phyloP scores from a whole-genome alignment of 2,797 vertebrate genomes.

The Dromococcyx pavoninus region DNA sequence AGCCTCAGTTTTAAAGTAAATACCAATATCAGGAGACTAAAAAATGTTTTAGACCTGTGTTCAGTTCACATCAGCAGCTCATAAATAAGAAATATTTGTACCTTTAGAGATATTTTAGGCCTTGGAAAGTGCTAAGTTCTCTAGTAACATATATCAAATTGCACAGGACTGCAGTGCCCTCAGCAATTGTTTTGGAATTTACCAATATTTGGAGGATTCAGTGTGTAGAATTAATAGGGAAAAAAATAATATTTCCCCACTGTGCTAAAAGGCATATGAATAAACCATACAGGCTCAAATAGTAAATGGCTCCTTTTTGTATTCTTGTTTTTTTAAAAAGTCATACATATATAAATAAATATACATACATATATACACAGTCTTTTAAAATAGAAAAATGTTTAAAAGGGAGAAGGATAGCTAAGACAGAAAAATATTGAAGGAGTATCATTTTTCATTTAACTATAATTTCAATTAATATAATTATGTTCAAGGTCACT shows the following conservation, averaged over 20 bases:
- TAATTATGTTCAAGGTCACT: background rate
- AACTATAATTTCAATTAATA: background rate
- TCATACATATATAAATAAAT: background rate
- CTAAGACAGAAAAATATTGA: background rate
- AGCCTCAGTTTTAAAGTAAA: background rate
- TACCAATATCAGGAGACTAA: background rate
- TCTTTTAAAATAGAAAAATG: background rate
- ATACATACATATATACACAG: background rate
- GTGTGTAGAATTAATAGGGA: background rate
- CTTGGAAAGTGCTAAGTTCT: background rate
- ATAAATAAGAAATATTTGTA: constrained; percentile 2
- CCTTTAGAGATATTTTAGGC: background rate
- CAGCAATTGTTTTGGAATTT: background rate
- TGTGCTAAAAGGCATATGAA: constrained; percentile 4
- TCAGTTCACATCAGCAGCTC: background rate
- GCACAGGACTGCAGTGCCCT: background rate
- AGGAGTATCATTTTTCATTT: background rate
- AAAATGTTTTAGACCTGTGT: background rate
- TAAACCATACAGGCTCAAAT: background rate
- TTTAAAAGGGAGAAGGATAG: background rate
- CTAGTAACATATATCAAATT: background rate
- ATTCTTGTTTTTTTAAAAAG: background rate
- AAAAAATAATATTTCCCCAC: background rate
- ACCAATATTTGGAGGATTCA: background rate
- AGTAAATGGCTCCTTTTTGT: background rate